Evolutionary conservation across 2,113 vertebrate species (phyloP).

Genomic region (Cyanoderma ruficeps): DNA sequence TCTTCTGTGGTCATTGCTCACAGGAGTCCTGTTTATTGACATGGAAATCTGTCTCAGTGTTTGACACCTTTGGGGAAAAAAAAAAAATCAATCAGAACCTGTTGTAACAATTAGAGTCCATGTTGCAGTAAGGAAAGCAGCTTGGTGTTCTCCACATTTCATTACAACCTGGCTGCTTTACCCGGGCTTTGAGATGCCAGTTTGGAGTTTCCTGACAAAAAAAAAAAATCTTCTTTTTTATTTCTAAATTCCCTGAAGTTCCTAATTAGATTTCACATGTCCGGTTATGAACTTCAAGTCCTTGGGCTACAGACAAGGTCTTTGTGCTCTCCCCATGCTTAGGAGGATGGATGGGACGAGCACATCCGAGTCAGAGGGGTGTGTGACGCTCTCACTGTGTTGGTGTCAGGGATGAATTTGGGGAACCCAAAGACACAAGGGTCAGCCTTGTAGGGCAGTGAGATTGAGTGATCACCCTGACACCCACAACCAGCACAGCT

Average conservation of each 20-base stretch:
- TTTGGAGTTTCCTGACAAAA: neutral
- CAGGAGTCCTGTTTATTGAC: neutral
- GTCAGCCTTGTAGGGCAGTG: neutral
- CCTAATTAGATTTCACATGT: constrained; percentile 38
- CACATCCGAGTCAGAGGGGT: constrained; percentile 40
- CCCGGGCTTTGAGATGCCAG: neutral
- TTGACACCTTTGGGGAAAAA: neutral
- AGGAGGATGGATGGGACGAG: neutral
- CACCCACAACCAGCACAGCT: neutral
- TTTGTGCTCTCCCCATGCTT: neutral
- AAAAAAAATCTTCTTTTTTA: neutral
- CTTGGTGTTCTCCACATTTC: accelerated
- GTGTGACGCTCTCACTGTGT: neutral
- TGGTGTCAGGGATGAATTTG: neutral
- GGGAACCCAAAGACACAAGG: neutral
- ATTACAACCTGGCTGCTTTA: neutral
- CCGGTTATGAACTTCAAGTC: constrained; percentile 21
- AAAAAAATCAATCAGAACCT: neutral
- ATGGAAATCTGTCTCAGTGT: neutral
- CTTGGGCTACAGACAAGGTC: constrained; percentile 1
- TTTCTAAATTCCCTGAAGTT: neutral
- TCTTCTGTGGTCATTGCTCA: neutral
- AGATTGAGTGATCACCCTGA: neutral
- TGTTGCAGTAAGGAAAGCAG: neutral
- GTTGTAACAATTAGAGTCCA: neutral